Percentiles rank a stretch among this genome's conserved stretches.
These are phyloP conservation scores for Aelia acuminata DNA, from an alignment of 2,888 invertebrate genomes.

Conservation along the genomic window DNA sequence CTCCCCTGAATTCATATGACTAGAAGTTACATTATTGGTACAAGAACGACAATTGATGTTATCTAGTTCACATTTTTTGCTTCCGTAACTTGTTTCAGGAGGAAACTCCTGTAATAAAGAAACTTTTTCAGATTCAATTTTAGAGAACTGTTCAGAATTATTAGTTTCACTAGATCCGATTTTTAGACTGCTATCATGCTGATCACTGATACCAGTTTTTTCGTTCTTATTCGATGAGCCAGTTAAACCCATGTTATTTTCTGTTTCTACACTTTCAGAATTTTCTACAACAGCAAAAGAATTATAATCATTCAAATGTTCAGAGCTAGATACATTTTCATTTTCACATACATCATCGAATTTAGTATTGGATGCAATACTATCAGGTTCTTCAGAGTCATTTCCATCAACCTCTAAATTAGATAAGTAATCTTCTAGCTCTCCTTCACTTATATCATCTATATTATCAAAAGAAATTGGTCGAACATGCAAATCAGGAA, in stretches of 20 bases:
- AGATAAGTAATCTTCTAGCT: slow-evolving; percentile 70
- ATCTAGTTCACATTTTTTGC: slow-evolving; percentile 54
- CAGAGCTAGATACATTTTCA: not conserved
- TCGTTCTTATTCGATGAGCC: slow-evolving; percentile 49
- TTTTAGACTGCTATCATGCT: slow-evolving; percentile 6
- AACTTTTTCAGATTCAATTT: slow-evolving; percentile 40
- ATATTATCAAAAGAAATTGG: slow-evolving; percentile 62
- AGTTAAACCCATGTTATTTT: slow-evolving; percentile 45
- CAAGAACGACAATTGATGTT: slow-evolving; percentile 57
- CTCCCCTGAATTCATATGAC: not conserved
- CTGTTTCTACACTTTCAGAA: not conserved
- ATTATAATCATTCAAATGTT: not conserved
- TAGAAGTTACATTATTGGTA: slow-evolving; percentile 47
- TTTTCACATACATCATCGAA: not conserved
- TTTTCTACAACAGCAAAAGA: not conserved
- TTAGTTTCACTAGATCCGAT: not conserved
- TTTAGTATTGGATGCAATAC: not conserved
- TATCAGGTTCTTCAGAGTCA: slow-evolving; percentile 62
- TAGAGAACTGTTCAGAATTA: not conserved
- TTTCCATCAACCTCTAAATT: slow-evolving; percentile 69
- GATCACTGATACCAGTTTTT: slow-evolving; percentile 20
- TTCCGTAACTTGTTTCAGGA: slow-evolving; percentile 30
- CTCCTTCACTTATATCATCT: slow-evolving; percentile 69
- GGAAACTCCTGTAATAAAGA: slow-evolving; percentile 54
- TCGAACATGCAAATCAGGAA: slow-evolving; percentile 58